Base-by-base conservation (phyloP, 2,888 invertebrate species). In the Busseola fusca region DNA sequence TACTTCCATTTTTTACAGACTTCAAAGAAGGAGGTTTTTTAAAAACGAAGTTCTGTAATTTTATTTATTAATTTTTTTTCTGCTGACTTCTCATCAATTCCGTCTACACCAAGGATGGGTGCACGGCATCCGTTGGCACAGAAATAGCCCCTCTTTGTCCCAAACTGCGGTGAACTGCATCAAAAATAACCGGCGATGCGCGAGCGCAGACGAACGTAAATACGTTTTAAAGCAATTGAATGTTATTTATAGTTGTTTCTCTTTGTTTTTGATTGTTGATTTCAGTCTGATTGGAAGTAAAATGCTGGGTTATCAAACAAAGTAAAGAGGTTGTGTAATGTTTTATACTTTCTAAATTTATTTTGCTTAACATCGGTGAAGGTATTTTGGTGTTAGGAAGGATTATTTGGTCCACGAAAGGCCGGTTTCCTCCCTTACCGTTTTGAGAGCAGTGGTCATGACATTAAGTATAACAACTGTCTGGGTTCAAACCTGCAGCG, bases 111-210 rank as follows among this genome's bases (percentile, higher is more conserved):
- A 64, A n/a, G 63, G 59, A 64, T 59, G 63, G 34, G 56, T 30
- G 54, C 37, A 50, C 84, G 87, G 91, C 90, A 91, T 90, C 91
- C 90, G 91, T 78, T 78, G 78, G 40, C 37, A 72, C 87, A 86
- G 75, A 91, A 91, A 91, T 91, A 92, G 85, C 89, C 71, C 88
- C 73, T 84, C 86, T 87, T 89, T 87, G 85, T 87, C 84, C 86
- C 78, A 81, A 87, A 82, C 82, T 66, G 71, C 75, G 76, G 70
- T 69, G 68, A 80, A 77, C 64, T 72, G 84, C 76, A 67, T 76
- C 66, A 58, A 58, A 72, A 81, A 73, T 79, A 72, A 76, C 81
- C 34, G 59, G n/a, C 52, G 65, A 65, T 78, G 78, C 78, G 72
- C 81, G 52, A 5, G 69, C 79, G 69, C 79, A 77, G 73, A 77